Percentiles rank a stretch among this genome's conserved stretches.
phyloP scores from a whole-genome alignment of 2,113 vertebrate species.

The Centropus unirufus region DNA sequence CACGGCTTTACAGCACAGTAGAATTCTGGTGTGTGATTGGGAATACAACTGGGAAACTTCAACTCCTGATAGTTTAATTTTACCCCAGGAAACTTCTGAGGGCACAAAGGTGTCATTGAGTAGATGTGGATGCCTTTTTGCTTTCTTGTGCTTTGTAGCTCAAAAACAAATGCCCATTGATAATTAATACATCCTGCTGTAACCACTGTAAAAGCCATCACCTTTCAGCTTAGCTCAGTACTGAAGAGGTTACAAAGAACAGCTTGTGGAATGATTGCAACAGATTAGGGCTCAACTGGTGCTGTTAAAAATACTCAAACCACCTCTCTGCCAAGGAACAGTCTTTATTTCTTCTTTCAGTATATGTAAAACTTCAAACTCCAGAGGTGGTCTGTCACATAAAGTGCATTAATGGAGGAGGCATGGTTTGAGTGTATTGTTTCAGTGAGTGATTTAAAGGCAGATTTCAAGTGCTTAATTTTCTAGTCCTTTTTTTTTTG shows the following conservation, averaged over 20 bases:
- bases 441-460: neutral
- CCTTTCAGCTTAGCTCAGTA: neutral
- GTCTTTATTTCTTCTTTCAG: neutral
- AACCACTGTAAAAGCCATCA: neutral
- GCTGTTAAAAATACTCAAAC: neutral
- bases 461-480: neutral
- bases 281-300: neutral
- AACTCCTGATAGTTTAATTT: neutral
- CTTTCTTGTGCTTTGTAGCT: neutral
- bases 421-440: neutral
- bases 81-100: neutral
- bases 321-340: neutral
- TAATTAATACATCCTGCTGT: neutral
- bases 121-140: neutral
- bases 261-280: neutral
- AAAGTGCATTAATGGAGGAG: neutral
- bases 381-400: neutral
- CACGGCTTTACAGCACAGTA: neutral
- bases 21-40: neutral
- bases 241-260: neutral
- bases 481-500: neutral
- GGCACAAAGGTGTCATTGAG: neutral
- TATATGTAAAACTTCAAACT: neutral
- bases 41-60: neutral
- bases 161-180: neutral